Conservation (phyloP, 1,140 invertebrate species). For the Orussus abietinus region DNA sequence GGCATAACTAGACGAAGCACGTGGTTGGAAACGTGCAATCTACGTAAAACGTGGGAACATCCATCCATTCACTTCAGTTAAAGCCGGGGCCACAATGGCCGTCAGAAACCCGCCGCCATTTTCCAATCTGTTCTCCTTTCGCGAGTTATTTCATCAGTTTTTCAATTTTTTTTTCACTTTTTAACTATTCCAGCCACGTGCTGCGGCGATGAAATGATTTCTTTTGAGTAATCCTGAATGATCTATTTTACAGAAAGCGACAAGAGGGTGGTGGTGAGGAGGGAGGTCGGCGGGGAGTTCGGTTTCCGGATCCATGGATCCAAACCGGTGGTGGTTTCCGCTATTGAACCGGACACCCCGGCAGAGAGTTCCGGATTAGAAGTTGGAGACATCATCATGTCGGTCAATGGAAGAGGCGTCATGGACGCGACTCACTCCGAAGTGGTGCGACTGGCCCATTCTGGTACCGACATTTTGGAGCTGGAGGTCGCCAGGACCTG, state of each 20-base stretch:
- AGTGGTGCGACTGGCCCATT: constrained; percentile 90
- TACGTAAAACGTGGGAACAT: too few species aligned
- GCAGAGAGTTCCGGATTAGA: constrained; percentile 87
- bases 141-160: too few species aligned
- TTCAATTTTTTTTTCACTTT: too few species aligned
- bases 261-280: constrained; percentile 76
- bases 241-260: constrained; percentile 69
- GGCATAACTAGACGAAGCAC: too few species aligned
- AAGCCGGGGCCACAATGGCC: too few species aligned
- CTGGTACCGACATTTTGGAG: constrained; percentile 78
- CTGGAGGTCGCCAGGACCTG: constrained; percentile 85
- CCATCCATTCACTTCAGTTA: too few species aligned
- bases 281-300: constrained; percentile 80
- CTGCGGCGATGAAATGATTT: too few species aligned
- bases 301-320: constrained; percentile 94
- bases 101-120: too few species aligned
- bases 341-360: constrained; percentile 86
- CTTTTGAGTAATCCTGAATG: too few species aligned
- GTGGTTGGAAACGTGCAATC: too few species aligned
- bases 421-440: constrained; percentile 90
- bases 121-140: too few species aligned
- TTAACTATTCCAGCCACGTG: too few species aligned
- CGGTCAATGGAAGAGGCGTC: constrained; percentile 83
- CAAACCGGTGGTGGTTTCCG: constrained; percentile 91
- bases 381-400: constrained; percentile 91